Evolutionary conservation across 2,113 vertebrate genomes (phyloP).

Genomic region (Amphiprion percula): DNA sequence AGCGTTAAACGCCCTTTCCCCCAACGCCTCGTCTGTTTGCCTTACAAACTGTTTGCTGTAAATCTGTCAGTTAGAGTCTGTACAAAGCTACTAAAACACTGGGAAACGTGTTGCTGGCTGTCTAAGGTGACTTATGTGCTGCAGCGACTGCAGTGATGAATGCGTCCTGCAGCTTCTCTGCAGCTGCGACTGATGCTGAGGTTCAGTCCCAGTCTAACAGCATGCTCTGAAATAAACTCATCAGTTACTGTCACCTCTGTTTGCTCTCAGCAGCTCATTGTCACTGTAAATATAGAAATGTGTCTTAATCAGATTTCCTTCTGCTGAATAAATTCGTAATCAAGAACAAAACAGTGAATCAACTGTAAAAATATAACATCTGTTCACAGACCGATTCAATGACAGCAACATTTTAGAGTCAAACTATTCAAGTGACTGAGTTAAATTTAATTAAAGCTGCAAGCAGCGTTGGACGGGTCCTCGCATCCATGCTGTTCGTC

Average conservation of each 20-base stretch:
- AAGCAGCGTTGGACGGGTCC: no score
- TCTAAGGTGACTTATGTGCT: background rate
- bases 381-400: no score
- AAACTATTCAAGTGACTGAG: no score
- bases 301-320: no score
- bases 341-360: no score
- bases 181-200: background rate
- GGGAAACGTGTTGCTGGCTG: background rate
- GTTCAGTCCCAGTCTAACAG: constrained; percentile 15
- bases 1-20: background rate
- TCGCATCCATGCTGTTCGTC: no score
- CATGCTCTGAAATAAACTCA: constrained; percentile 47
- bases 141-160: background rate
- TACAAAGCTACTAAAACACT: background rate
- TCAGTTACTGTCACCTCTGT: background rate
- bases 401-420: no score
- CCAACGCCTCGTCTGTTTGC: constrained; percentile 10
- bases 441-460: no score
- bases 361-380: no score
- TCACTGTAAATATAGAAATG: no score
- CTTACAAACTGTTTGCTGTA: constrained; percentile 46
- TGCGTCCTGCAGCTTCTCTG: background rate
- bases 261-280: background rate
- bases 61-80: constrained; percentile 18
- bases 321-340: no score